A percentile compares a stretch with the other conserved stretches of the same genome.
phyloP scores from a whole-genome alignment of 1,140 invertebrate genomes.

The Scaptomyza graminum region DNA sequence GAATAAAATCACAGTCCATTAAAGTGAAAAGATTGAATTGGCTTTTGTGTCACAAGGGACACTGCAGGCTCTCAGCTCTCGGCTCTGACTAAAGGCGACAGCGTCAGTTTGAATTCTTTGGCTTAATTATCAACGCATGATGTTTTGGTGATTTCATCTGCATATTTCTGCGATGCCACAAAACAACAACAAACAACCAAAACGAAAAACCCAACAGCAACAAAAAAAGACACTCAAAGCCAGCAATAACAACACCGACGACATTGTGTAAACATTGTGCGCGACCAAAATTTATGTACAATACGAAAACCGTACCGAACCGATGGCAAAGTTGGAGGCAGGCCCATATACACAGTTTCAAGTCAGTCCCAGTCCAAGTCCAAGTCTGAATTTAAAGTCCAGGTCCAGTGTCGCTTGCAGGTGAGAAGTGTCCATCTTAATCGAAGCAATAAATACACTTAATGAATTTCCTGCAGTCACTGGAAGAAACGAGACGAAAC shows the following conservation, averaged over 20 bases:
- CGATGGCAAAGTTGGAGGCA: constrained; percentile 16
- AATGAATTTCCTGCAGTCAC: constrained; percentile 79
- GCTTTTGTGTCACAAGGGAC: constrained; percentile 52
- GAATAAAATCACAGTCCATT: constrained; percentile 66
- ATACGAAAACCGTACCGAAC: constrained; percentile 27
- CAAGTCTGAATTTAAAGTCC: constrained; percentile 15
- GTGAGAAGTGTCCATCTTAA: constrained; percentile 82
- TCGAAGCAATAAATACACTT: constrained; percentile 82
- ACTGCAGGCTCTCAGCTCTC: neutral
- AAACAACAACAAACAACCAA: constrained; percentile 1
- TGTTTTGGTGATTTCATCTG: constrained; percentile 80
- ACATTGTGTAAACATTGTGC: constrained; percentile 80
- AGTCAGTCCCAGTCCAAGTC: constrained; percentile 7
- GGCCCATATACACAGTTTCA: constrained; percentile 3
- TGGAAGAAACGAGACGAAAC: constrained; percentile 16
- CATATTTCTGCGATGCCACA: constrained; percentile 60
- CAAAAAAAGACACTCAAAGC: constrained; percentile 18
- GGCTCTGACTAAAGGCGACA: constrained; percentile 47
- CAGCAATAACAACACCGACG: constrained; percentile 37
- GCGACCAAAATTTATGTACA: constrained; percentile 76
- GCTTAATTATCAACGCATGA: constrained; percentile 80
- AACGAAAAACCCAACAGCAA: neutral
- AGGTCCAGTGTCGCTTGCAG: constrained; percentile 59
- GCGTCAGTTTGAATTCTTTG: constrained; percentile 72
- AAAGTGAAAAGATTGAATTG: constrained; percentile 80